Conservation (phyloP, 2,797 vertebrate species). For the Pachyuromys duprasi region DNA sequence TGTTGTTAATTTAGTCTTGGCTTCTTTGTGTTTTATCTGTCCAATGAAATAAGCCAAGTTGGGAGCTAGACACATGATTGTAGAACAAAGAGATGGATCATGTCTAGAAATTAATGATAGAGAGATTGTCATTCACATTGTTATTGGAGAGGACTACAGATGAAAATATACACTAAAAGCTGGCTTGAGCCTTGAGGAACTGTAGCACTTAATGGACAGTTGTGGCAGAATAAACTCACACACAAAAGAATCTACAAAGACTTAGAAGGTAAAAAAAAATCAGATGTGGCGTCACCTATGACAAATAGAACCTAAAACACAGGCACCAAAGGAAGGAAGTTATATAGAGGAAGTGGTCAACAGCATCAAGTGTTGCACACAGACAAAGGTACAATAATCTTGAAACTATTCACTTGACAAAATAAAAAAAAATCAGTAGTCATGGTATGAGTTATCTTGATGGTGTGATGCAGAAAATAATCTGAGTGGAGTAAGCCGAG, state of each 20-base stretch:
- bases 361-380: not conserved
- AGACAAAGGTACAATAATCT: not conserved
- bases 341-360: constrained; percentile 53
- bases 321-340: constrained; percentile 29
- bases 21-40: not conserved
- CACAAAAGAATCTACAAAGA: constrained; percentile 4
- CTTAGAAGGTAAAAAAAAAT: not conserved
- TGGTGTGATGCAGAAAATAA: not conserved
- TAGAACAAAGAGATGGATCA: not conserved
- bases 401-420: not conserved
- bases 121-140: not conserved
- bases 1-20: not conserved
- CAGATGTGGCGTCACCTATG: not conserved
- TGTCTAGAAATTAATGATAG: not conserved
- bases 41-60: not conserved
- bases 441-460: not conserved
- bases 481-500: not conserved
- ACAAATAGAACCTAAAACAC: not conserved
- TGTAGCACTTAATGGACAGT: not conserved
- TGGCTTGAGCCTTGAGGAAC: not conserved
- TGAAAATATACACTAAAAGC: not conserved
- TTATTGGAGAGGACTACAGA: not conserved
- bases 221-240: not conserved
- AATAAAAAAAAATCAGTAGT: not conserved
- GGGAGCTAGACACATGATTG: not conserved